phyloP scores from a whole-genome alignment of 2,113 vertebrate genomes.

The Tichodroma muraria region DNA sequence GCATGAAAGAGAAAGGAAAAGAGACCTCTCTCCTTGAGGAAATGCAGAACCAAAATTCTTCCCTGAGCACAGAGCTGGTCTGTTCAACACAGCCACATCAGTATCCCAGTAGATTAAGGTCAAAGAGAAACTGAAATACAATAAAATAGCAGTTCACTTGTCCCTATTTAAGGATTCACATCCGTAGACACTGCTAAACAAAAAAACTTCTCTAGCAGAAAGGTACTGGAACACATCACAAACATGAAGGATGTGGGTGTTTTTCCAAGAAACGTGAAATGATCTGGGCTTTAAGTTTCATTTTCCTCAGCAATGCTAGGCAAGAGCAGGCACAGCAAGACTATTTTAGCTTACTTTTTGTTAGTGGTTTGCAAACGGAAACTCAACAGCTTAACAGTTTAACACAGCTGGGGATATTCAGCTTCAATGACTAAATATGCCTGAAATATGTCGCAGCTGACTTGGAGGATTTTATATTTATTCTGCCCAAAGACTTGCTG shows the following conservation, averaged over 20 bases:
- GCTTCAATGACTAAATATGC: conserved; percentile 19
- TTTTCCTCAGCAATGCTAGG: not conserved
- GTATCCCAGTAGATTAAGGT: not conserved
- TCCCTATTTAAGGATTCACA: not conserved
- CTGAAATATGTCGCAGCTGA: conserved; percentile 5
- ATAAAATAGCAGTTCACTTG: not conserved
- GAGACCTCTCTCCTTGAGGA: not conserved
- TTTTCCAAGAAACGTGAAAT: not conserved
- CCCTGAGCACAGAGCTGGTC: not conserved
- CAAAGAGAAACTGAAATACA: not conserved
- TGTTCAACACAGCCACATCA: not conserved
- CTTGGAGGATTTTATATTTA: conserved; percentile 17
- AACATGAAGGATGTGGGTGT: not conserved
- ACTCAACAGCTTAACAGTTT: conserved; percentile 36
- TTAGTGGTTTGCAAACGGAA: conserved; percentile 14
- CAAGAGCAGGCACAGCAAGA: conserved; percentile 46
- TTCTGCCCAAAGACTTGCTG: not conserved
- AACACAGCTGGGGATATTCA: conserved; percentile 53
- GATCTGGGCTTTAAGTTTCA: not conserved
- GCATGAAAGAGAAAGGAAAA: not conserved
- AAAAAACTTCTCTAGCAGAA: not conserved
- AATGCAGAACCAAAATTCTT: not conserved
- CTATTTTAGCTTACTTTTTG: conserved; percentile 20
- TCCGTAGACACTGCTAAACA: not conserved
- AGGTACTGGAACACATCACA: not conserved